Percentiles rank a stretch among this genome's conserved stretches.
These are phyloP conservation scores for Ferdinandea cuprea DNA, from an alignment of 2,888 invertebrate genomes.

Conservation along the genomic window DNA sequence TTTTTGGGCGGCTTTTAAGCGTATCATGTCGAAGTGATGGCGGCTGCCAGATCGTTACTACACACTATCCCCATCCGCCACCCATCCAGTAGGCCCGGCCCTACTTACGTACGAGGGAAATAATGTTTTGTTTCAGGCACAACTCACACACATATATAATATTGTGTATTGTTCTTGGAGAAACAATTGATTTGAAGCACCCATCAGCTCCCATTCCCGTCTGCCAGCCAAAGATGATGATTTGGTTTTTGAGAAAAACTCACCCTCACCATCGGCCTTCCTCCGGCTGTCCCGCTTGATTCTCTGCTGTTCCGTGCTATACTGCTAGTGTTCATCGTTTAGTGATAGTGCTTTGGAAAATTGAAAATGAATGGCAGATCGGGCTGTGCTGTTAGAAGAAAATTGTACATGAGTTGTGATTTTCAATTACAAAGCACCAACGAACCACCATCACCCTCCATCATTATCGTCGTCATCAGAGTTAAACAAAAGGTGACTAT, in stretches of 20 bases:
- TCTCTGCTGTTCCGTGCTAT: slow-evolving; percentile 29
- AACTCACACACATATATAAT: slow-evolving; percentile 67
- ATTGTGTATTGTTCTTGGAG: slow-evolving; percentile 65
- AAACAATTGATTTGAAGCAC: slow-evolving; percentile 69
- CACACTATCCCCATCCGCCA: slow-evolving; percentile 26
- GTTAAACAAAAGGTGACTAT: slow-evolving; percentile 74
- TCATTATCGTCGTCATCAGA: slow-evolving; percentile 42
- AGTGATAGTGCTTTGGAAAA: slow-evolving; percentile 74
- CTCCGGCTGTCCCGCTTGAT: background rate
- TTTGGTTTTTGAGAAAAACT: slow-evolving; percentile 57
- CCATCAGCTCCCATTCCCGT: slow-evolving; percentile 1
- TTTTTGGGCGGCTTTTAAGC: slow-evolving; percentile 72
- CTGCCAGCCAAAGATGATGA: slow-evolving; percentile 51
- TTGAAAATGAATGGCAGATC: slow-evolving; percentile 70
- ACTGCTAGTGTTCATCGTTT: slow-evolving; percentile 66
- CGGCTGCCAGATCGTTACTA: slow-evolving; percentile 66
- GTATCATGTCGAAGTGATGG: slow-evolving; percentile 73
- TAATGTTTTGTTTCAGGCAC: slow-evolving; percentile 68
- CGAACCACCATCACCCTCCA: background rate
- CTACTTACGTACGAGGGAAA: slow-evolving; percentile 53
- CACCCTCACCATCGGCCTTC: background rate
- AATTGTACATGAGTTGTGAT: slow-evolving; percentile 71
- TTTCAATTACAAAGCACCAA: slow-evolving; percentile 71
- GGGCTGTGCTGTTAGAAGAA: slow-evolving; percentile 32
- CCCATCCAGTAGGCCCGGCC: slow-evolving; percentile 60